Evolutionary conservation across 1,140 invertebrate species (phyloP).

Genomic region (Pemphigus obesinymphae): DNA sequence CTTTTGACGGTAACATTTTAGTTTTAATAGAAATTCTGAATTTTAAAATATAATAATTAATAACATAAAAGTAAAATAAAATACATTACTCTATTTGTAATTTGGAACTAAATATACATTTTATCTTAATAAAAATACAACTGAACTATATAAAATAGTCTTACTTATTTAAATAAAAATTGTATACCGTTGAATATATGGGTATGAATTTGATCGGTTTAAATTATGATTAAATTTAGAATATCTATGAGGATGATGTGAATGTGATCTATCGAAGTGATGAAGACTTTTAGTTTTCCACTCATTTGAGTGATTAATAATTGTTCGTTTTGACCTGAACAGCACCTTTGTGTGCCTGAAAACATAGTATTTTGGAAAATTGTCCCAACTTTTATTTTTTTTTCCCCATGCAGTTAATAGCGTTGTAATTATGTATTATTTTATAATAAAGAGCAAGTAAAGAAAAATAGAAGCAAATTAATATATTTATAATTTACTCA

Average conservation of each 20-base stretch:
- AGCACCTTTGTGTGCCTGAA: constrained; percentile 19
- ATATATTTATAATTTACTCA: constrained; percentile 25
- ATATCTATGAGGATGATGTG: not conserved
- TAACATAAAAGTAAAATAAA: no score
- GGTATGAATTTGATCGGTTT: constrained; percentile 29
- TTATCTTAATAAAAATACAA: no score
- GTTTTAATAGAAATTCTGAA: no score
- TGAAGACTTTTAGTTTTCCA: not conserved
- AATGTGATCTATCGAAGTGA: not conserved
- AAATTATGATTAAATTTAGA: not conserved
- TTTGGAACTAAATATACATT: no score
- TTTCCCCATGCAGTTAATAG: constrained; percentile 9
- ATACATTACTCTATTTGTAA: no score
- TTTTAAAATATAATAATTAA: no score
- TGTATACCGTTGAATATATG: constrained; percentile 6
- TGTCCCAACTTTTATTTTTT: not conserved
- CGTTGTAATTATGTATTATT: not conserved
- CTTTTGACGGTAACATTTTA: no score
- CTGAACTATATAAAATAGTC: not conserved
- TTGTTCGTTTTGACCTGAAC: constrained; percentile 6
- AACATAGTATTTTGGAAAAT: constrained; percentile 1
- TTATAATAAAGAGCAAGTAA: not conserved
- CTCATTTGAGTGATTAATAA: not conserved
- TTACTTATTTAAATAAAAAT: not conserved
- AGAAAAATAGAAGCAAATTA: not conserved